These are phyloP conservation scores for Danionella cerebrum DNA, from an alignment of 2,113 vertebrate genomes.

Conservation along the genomic window DNA sequence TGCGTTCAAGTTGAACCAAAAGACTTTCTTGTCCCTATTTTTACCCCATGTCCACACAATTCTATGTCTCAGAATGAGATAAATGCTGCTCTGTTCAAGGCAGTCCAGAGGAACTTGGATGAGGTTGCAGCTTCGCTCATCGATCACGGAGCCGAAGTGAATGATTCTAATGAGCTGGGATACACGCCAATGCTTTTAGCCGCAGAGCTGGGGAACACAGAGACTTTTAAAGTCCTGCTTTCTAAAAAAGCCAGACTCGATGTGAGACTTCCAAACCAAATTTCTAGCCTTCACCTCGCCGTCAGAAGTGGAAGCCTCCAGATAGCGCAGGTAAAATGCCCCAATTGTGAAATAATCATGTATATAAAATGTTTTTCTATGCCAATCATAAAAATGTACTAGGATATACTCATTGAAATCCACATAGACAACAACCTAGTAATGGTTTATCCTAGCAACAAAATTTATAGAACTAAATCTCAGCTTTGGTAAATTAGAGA, in stretches of 20 bases:
- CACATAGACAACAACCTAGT: no score
- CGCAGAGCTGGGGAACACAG: conserved; percentile 55
- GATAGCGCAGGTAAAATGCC: conserved; percentile 31
- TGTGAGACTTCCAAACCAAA: conserved; percentile 51
- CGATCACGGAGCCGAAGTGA: conserved; percentile 59
- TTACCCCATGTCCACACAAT: conserved; percentile 46
- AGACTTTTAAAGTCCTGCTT: conserved; percentile 56
- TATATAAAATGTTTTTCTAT: no score
- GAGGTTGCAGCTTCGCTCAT: conserved; percentile 50
- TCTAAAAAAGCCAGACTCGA: conserved; percentile 52
- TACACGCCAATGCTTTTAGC: conserved; percentile 71
- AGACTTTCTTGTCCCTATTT: conserved; percentile 53
- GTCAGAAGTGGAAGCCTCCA: conserved; percentile 53
- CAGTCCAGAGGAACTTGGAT: conserved; percentile 63
- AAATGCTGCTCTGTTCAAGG: conserved; percentile 63
- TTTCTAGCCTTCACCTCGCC: conserved; percentile 66
- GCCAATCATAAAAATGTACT: no score
- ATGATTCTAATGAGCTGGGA: conserved; percentile 49
- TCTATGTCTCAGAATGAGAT: conserved; percentile 43
- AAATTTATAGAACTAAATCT: no score
- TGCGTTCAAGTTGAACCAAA: conserved; percentile 55
- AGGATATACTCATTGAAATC: no score
- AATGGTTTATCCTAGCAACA: no score
- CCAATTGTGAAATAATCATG: no score
- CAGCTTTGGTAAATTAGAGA: no score